Evolutionary conservation across 2,113 vertebrate species (phyloP), one percentile per base, ranked within the genome.

Genomic region (Callithrix jacchus): DNA sequence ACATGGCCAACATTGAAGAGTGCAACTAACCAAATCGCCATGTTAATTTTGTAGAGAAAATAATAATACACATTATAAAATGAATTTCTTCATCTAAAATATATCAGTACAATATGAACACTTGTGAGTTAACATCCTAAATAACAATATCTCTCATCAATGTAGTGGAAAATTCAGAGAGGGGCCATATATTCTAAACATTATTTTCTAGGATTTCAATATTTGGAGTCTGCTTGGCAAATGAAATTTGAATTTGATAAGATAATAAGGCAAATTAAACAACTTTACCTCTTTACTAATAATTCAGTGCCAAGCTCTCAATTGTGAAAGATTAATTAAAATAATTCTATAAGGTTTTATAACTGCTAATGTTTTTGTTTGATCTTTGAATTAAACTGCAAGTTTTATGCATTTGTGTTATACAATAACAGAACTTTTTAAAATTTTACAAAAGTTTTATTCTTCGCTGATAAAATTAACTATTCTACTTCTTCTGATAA

Each of bases 401-500:
- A 11, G 3, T 4, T 77, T 11, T 45, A 83, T 3, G 1, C 0
- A 79, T 30, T 21, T 42, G 0, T 42, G 11, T n/a, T 49, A 80
- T 12, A n/a, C 2, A 40, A 42, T 35, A 0, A 2, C 10, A 54
- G 32, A 42, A 18, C 2, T 20, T 58, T 35, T 27, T n/a, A 58
- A 42, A 74, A 79, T 13, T 11, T 81, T 5, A 58, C 1, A 18
- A 74, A 11, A 81, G 25, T 35, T 1, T 1, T 61, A 11, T 45
- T 68, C 2, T 54, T 76, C 52, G 3, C 4, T n/a, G 30, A 54
- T 77, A 87, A 71, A 61, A 52, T 30, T 14, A 93, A 3, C 6
- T n/a, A 1, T 54, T 1, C 2, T 73, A 23, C 1, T 40, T 42
- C 10, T 80, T 83, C 2, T 87, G 2, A 8, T 14, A 13, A 0